phyloP scores from a whole-genome alignment of 2,888 invertebrate species.

The Digitonthophagus gazella region DNA sequence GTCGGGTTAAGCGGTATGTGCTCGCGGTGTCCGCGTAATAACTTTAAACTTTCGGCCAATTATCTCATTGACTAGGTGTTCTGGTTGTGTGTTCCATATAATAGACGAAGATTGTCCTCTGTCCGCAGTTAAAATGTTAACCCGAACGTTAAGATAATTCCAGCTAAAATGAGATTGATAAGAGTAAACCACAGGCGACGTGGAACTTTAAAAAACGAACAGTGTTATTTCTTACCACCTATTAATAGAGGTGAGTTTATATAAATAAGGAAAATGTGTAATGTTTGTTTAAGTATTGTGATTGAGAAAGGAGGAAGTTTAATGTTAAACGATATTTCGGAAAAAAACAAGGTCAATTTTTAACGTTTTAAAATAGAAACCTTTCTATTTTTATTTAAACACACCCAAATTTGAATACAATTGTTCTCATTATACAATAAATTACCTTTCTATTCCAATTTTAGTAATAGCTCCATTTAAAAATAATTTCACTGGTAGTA shows the following conservation, averaged over 20 bases:
- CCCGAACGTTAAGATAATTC: neutral
- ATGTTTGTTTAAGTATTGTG: too few relatives aligned
- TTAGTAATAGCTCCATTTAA: too few relatives aligned
- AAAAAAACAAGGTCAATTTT: neutral
- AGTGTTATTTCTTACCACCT: slow-evolving; percentile 24
- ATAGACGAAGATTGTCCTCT: neutral
- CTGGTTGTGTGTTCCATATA: neutral
- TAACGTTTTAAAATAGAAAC: neutral
- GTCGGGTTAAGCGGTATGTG: too few relatives aligned
- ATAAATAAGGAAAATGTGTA: too few relatives aligned
- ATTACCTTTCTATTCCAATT: neutral
- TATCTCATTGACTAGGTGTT: slow-evolving; percentile 25
- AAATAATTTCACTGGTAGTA: too few relatives aligned
- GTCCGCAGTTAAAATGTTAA: neutral
- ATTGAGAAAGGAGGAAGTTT: too few relatives aligned
- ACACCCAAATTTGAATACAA: neutral
- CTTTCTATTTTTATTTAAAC: neutral
- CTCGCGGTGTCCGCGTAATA: slow-evolving; percentile 1
- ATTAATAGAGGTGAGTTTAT: slow-evolving; percentile 24
- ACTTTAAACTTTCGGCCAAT: slow-evolving; percentile 18
- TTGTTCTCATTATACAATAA: neutral
- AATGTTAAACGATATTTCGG: neutral
- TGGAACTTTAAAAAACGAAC: slow-evolving; percentile 29
- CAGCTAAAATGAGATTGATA: slow-evolving; percentile 38
- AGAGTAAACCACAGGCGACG: slow-evolving; percentile 38